Base-by-base conservation (phyloP, 2,797 vertebrate species). In the Labroides dimidiatus region DNA sequence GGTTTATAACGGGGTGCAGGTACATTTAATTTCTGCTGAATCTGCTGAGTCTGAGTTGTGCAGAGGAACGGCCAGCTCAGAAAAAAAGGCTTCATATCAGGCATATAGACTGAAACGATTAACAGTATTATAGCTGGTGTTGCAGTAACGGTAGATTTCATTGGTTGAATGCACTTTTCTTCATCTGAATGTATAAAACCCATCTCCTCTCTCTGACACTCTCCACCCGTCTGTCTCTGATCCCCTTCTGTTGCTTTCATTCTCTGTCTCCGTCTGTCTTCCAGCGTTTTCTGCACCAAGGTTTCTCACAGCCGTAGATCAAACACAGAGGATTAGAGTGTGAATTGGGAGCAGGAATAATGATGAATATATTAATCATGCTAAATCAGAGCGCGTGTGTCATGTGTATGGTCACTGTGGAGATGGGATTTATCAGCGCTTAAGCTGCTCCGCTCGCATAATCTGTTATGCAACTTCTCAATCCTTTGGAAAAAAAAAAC, bases 401-500 rank as follows among this genome's bases (percentile, higher is more conserved):
- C 85, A 84, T 90, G 86, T 88, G 87, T 70, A 82, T 58, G 83
- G 90, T 86, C 84, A 83, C 85, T 75, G 75, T 83, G 83, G 87
- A 89, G 90, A 85, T 75, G 58, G 86, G 91, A 91, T 90, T 93
- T 90, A 81, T 75, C 73, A 50, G 56, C 61, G 78, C 62, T 87
- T 92, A 93, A 94, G 87, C 91, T 86, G 68, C 89, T 85, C 85
- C 70, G 69, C 87, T 75, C 77, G 27, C 79, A 85, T 94, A 91
- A 92, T 93, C 93, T 62, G 79, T 94, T 93, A 91, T 36, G 84
- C 86, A 93, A 94, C 84, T 85, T 77, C 79, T 78, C 83, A 88
- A 87, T 92, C 90, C 84, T 80, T 81, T 68, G 30, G 4, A 47
- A 27, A 21, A 45, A 21, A 45, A 73, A 68, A 57, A 64, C 65